phyloP scores from a whole-genome alignment of 2,888 invertebrate genomes.

The Petrophora chlorosata region DNA sequence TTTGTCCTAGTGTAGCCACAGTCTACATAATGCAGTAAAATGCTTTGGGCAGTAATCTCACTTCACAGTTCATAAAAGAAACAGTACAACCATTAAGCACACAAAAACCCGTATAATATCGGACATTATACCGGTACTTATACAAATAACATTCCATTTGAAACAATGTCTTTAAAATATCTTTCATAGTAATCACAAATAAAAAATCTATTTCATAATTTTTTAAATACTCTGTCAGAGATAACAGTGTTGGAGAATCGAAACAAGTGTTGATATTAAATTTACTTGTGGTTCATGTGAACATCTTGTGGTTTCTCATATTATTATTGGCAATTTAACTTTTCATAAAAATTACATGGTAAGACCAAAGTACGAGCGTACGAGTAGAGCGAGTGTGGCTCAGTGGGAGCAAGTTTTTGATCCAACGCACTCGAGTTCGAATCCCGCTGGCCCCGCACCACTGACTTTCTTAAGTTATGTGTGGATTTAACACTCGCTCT shows the following conservation, averaged over 20 bases:
- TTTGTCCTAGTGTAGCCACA: neutral
- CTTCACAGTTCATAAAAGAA: neutral
- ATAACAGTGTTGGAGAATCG: slow-evolving; percentile 25
- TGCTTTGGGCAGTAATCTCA: slow-evolving; percentile 8
- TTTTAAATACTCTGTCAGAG: slow-evolving; percentile 31
- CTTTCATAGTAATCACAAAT: slow-evolving; percentile 25
- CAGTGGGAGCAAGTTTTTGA: too few species aligned
- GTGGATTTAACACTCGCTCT: too few species aligned
- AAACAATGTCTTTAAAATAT: slow-evolving; percentile 33
- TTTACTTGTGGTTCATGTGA: neutral
- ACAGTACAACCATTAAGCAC: neutral
- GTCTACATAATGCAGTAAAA: neutral
- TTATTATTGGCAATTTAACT: too few species aligned
- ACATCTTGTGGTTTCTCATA: neutral
- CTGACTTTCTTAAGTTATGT: too few species aligned
- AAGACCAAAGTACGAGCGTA: too few species aligned
- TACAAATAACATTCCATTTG: slow-evolving; percentile 22
- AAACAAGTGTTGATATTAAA: slow-evolving; percentile 8
- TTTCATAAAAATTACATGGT: too few species aligned
- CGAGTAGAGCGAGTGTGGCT: too few species aligned
- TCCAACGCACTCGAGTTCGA: too few species aligned
- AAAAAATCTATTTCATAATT: slow-evolving; percentile 13
- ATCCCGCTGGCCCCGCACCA: too few species aligned
- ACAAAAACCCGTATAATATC: slow-evolving; percentile 10
- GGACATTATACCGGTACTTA: slow-evolving; percentile 17